Conservation (phyloP, 2,888 invertebrate species). For the Brachyptera risi region DNA sequence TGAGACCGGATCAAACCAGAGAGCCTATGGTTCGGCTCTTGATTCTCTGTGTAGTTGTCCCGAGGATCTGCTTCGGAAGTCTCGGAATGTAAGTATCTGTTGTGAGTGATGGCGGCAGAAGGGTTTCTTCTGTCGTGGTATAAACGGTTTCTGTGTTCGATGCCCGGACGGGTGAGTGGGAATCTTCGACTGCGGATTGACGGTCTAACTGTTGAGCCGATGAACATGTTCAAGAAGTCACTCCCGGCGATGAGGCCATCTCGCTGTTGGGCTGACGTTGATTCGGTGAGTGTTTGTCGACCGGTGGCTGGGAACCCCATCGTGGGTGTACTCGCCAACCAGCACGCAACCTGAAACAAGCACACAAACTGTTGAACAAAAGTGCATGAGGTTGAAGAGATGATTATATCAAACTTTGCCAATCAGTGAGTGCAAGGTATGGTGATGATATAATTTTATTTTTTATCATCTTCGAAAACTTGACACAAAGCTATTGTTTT, state of each 20-base stretch:
- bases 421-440: too few species aligned
- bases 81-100: not conserved
- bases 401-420: too few species aligned
- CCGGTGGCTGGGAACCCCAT: slow-evolving; percentile 23
- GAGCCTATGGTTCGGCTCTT: not conserved
- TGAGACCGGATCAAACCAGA: slow-evolving; percentile 1
- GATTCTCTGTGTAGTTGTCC: not conserved
- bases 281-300: slow-evolving; percentile 27
- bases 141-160: not conserved
- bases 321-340: slow-evolving; percentile 16
- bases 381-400: too few species aligned
- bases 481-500: too few species aligned
- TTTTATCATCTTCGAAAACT: too few species aligned
- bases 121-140: not conserved
- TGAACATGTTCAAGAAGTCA: slow-evolving; percentile 48
- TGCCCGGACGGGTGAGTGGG: not conserved
- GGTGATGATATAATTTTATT: too few species aligned
- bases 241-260: slow-evolving; percentile 48
- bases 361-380: too few species aligned
- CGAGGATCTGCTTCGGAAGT: not conserved
- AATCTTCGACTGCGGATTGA: slow-evolving; percentile 7
- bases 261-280: slow-evolving; percentile 41
- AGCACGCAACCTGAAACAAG: slow-evolving; percentile 12
- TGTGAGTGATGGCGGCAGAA: not conserved
- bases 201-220: slow-evolving; percentile 32